Evolutionary conservation across 2,113 vertebrate species (phyloP), one percentile per base, ranked within the genome.

Genomic region (Microcebus griseorufus): DNA sequence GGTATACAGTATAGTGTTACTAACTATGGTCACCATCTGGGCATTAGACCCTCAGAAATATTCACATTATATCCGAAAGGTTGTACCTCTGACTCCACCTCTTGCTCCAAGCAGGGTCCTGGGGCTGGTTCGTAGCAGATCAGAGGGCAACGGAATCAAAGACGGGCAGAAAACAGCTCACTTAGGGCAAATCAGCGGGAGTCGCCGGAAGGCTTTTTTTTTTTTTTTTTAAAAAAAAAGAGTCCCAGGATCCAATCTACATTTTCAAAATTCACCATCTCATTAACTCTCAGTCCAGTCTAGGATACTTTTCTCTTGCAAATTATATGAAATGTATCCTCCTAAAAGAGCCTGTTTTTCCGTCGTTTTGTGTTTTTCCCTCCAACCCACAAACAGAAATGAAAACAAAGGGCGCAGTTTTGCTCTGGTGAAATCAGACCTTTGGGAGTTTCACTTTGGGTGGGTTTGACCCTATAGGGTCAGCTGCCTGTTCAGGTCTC

Each of bases 171-270:
- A 6, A 29, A 25, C 3, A 9, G 83, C 27, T 42, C 25, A 6
- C 3, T 2, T 32, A 37, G 51, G 27, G n/a, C 14, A 23, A 39
- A 29, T 48, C 22, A 0, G 1, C 25, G 65, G 29, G 6, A 37
- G 53, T 29, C 1, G 0, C 0, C 0, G 34, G 23, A 17, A 12
- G 53, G 34, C 22, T 81, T n/a, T 29, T 45, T 45, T 45, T 39
- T 42, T 42, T 42, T 42, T 42, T 42, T 42, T 42, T 42, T 12
- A 58, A 62, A 42, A 62, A 58, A 62, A 42, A 62, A 12, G 12
- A 60, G 39, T 22, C 23, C 27, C 2, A 5, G 18, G 5, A n/a
- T 55, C 17, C 42, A 9, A 0, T 48, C n/a, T 53, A 37, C 34
- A 4, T 27, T 48, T 48, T 6, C 13, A 70, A 90, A 48, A 3